Conservation (phyloP, 1,140 invertebrate species). For the Trichonephila clavipes region DNA sequence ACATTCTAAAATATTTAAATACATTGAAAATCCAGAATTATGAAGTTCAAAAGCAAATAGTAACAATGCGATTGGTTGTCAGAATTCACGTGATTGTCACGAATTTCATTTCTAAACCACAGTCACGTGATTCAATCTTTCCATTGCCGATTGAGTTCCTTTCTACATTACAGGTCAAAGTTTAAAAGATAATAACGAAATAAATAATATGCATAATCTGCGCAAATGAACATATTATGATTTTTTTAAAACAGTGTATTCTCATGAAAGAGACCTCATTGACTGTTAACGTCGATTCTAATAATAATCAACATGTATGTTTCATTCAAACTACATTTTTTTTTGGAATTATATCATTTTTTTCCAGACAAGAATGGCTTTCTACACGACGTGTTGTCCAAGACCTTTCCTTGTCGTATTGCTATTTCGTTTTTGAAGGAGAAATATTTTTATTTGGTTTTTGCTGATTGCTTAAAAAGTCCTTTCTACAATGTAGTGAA, state of each 20-base stretch:
- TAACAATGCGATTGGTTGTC: background rate
- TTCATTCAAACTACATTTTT: background rate
- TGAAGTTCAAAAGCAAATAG: background rate
- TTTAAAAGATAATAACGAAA: background rate
- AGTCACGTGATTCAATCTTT: background rate
- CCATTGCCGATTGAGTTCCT: background rate
- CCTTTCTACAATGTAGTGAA: too few species aligned
- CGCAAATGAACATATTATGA: too few species aligned
- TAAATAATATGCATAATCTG: background rate
- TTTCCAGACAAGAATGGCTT: too few species aligned
- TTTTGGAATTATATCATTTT: background rate
- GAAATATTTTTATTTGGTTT: too few species aligned
- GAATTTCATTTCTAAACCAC: background rate
- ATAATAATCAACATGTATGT: background rate
- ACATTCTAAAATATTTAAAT: too few species aligned
- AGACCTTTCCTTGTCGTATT: too few species aligned
- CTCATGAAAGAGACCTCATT: too few species aligned
- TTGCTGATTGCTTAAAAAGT: too few species aligned
- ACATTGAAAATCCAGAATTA: background rate
- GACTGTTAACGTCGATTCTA: too few species aligned
- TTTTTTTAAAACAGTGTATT: too few species aligned
- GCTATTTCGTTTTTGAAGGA: too few species aligned
- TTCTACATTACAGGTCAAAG: background rate
- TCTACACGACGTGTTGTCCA: too few species aligned
- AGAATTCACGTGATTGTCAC: background rate